These are phyloP conservation scores for Pelusios castaneus DNA, from an alignment of 2,113 vertebrate genomes.

Conservation along the genomic window DNA sequence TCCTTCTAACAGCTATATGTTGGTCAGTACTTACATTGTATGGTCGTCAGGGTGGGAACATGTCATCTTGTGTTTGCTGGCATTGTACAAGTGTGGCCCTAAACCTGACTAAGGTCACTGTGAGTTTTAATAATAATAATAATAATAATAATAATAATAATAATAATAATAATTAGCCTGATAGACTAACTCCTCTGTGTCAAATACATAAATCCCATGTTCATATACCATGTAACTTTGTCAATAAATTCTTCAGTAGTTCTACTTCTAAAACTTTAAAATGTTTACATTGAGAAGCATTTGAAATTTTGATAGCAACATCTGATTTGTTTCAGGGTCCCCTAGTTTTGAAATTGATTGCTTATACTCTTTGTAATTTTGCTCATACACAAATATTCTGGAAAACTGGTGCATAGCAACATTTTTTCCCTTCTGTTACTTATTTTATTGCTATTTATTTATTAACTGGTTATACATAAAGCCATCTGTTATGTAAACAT, in stretches of 20 bases:
- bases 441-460: background rate
- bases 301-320: background rate
- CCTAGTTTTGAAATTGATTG: rapidly evolving
- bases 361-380: background rate
- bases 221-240: background rate
- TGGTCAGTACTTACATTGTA: background rate
- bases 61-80: background rate
- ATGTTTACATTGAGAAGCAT: background rate
- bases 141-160: background rate
- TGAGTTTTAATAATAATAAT: background rate
- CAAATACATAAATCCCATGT: background rate
- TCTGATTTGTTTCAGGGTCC: background rate
- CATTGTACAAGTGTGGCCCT: background rate
- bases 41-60: conserved; percentile 41
- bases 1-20: conserved; percentile 10
- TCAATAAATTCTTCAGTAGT: rapidly evolving
- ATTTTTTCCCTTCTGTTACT: background rate
- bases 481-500: background rate
- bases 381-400: background rate
- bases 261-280: background rate
- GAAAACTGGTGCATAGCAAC: background rate
- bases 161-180: background rate
- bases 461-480: background rate
- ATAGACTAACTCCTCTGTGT: background rate
- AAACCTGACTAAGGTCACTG: background rate